Evolutionary conservation across 2,888 invertebrate genomes (phyloP).

Genomic region (Eristalis tenax): DNA sequence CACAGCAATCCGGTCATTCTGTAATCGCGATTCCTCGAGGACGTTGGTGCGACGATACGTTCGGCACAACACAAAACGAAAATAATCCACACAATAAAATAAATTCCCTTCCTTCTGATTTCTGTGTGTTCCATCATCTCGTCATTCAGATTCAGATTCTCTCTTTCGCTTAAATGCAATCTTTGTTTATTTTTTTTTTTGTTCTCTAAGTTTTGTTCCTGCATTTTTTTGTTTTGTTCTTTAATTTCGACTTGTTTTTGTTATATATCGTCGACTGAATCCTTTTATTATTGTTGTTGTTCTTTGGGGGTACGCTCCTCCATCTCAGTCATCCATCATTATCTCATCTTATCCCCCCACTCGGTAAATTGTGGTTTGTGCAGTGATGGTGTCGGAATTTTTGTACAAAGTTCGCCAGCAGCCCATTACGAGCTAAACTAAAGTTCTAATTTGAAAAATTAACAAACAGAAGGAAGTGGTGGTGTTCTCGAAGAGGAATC

Average conservation of each 20-base stretch:
- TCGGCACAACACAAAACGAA: conserved; percentile 69
- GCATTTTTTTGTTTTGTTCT: neutral
- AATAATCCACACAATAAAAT: conserved; percentile 57
- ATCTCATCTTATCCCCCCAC: neutral
- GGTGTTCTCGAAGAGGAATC: neutral
- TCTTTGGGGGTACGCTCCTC: conserved; percentile 38
- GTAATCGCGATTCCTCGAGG: conserved; percentile 82
- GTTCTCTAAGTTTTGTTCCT: neutral
- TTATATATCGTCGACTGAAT: neutral
- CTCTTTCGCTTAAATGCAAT: conserved; percentile 54
- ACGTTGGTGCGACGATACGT: conserved; percentile 78
- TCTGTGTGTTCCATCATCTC: conserved; percentile 33
- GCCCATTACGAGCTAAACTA: conserved; percentile 1
- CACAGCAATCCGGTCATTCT: conserved; percentile 81
- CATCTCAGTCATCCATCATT: neutral
- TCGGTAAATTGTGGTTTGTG: conserved; percentile 38
- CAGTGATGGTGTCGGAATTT: conserved; percentile 65
- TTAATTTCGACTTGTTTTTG: neutral
- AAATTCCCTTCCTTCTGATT: conserved; percentile 39
- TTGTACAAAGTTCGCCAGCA: conserved; percentile 3
- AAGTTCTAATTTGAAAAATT: conserved; percentile 39
- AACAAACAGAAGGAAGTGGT: neutral
- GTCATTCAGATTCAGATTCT: conserved; percentile 29
- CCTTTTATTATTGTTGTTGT: conserved; percentile 46
- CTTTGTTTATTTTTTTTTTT: conserved; percentile 21